A percentile compares a stretch with the other conserved stretches of the same genome.
Conservation (phyloP, 2,797 vertebrate genomes). For the Euthynnus affinis region DNA sequence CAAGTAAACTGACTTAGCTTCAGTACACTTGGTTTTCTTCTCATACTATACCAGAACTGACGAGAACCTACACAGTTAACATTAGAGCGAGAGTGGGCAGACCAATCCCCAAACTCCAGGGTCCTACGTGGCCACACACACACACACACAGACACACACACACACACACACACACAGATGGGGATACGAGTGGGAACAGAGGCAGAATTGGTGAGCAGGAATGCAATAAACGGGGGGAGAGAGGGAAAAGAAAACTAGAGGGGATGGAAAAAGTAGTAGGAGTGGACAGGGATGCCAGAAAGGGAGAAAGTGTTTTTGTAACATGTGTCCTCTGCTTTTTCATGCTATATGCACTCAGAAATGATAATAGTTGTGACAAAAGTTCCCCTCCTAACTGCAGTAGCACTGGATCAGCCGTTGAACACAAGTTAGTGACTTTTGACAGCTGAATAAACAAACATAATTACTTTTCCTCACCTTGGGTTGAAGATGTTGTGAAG, state of each 20-base stretch:
- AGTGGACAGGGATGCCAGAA: constrained; percentile 56
- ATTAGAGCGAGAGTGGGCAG: constrained; percentile 61
- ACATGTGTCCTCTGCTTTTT: constrained; percentile 35
- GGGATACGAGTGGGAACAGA: constrained; percentile 64
- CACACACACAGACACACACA: constrained; percentile 32
- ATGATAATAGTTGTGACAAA: not conserved
- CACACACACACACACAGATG: constrained; percentile 48
- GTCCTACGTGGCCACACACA: constrained; percentile 73
- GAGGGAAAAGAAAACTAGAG: constrained; percentile 32
- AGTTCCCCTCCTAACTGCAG: not conserved
- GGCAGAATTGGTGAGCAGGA: constrained; percentile 73
- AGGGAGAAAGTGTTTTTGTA: constrained; percentile 53
- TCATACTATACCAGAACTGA: constrained; percentile 3
- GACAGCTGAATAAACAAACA: constrained; percentile 13
- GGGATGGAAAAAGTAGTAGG: constrained; percentile 61
- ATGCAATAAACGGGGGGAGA: constrained; percentile 62
- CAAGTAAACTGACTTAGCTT: constrained; percentile 11
- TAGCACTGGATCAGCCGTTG: not conserved
- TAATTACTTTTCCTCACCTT: not conserved
- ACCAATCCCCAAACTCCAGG: constrained; percentile 62
- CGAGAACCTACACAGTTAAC: constrained; percentile 70
- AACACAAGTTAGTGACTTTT: not conserved
- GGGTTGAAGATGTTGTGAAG: not conserved
- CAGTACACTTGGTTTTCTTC: not conserved
- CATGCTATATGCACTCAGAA: not conserved